phyloP scores from a whole-genome alignment of 2,888 invertebrate species.

The Neelides folsomi region DNA sequence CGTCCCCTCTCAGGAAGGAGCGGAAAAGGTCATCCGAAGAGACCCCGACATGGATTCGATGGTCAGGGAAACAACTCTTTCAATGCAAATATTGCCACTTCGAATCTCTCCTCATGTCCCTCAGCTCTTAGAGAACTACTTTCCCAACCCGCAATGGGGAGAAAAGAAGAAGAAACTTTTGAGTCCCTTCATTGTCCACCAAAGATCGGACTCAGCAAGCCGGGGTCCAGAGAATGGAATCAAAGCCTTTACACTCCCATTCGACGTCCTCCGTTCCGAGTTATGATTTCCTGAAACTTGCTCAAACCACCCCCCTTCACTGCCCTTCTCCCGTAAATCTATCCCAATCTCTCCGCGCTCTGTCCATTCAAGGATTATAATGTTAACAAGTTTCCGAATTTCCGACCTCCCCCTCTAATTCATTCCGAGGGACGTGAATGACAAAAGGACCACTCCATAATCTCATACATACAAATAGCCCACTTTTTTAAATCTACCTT shows the following conservation, averaged over 20 bases:
- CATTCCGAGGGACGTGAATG: neutral
- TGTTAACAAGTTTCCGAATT: neutral
- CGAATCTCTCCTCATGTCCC: conserved; percentile 18
- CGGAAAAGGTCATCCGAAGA: conserved; percentile 15
- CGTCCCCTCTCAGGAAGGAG: conserved; percentile 3
- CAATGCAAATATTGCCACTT: conserved; percentile 25
- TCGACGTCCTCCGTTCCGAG: conserved; percentile 8
- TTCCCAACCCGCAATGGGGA: neutral
- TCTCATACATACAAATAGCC: too few relatives aligned
- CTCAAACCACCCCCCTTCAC: neutral
- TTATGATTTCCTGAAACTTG: conserved; percentile 20
- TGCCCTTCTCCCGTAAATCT: neutral
- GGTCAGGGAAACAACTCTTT: conserved; percentile 12
- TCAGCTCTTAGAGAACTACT: conserved; percentile 6
- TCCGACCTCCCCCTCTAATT: neutral
- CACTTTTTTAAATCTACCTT: too few relatives aligned
- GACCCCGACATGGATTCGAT: conserved; percentile 6
- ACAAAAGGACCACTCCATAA: neutral
- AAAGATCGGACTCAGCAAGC: too few relatives aligned
- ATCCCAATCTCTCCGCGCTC: neutral
- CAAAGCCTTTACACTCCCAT: too few relatives aligned
- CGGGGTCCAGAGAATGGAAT: too few relatives aligned
- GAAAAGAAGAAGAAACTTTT: conserved; percentile 8
- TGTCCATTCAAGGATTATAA: too few relatives aligned
- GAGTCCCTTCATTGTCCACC: neutral